Evolutionary conservation across 2,113 vertebrate species (phyloP).

Genomic region (Colossoma macropomum): DNA sequence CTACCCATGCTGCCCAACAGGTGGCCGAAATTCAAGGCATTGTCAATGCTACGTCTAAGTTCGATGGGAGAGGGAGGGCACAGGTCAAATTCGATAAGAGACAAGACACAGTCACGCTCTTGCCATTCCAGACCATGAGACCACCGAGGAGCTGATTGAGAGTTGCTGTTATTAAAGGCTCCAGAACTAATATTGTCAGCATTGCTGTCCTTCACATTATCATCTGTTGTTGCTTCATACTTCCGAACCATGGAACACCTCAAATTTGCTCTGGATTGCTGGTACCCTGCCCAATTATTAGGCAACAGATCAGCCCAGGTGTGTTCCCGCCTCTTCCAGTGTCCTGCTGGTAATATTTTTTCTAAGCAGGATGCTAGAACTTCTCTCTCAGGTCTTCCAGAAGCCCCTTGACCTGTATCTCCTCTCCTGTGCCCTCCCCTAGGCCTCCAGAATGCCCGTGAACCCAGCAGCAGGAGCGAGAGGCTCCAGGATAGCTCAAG

Average conservation of each 20-base stretch:
- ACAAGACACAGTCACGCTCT: constrained; percentile 78
- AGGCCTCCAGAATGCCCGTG: constrained; percentile 70
- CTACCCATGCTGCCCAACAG: constrained; percentile 73
- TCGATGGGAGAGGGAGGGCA: constrained; percentile 86
- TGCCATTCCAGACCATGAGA: constrained; percentile 66
- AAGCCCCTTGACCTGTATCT: constrained; percentile 35
- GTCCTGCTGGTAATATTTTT: constrained; percentile 75
- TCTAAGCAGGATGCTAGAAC: constrained; percentile 72
- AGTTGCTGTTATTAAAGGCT: constrained; percentile 52
- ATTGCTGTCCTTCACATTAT: constrained; percentile 65
- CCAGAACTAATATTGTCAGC: constrained; percentile 51
- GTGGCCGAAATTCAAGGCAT: constrained; percentile 82
- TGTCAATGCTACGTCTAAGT: constrained; percentile 86
- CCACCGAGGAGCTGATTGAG: constrained; percentile 65
- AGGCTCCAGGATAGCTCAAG: constrained; percentile 81
- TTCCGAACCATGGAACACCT: constrained; percentile 77
- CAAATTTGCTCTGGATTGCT: constrained; percentile 64
- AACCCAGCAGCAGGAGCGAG: constrained; percentile 78
- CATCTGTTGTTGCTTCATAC: constrained; percentile 55
- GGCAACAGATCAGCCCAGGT: constrained; percentile 78
- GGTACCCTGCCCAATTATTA: constrained; percentile 77
- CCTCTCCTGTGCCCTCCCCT: constrained; percentile 40
- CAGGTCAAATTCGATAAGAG: constrained; percentile 84
- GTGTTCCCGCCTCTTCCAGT: constrained; percentile 64
- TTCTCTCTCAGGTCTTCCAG: constrained; percentile 22